Base-by-base conservation (phyloP, 2,113 vertebrate genomes). In the Isurus oxyrinchus region DNA sequence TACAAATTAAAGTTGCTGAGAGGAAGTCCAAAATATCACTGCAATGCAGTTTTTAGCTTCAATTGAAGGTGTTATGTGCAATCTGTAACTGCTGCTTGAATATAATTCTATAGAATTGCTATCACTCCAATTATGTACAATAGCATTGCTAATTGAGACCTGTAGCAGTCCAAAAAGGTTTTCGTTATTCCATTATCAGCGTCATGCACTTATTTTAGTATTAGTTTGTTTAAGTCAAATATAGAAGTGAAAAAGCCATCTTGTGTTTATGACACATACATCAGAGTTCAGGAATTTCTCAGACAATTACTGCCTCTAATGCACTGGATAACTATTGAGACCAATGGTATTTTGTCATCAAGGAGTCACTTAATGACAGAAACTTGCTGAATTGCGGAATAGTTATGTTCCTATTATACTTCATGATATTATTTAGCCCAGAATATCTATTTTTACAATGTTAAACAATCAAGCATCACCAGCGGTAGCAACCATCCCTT, bases 41-140 rank as follows among this genome's bases (percentile, higher is more conserved):
- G 63, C 94, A 69, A 13, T 72, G 94, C 35, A 49, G 40, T 69
- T 95, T 95, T 91, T 91, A n/a, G 88, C 27, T 91, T 69, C 1
- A 35, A 27, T 95, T 40, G 94, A 69, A 69, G 63, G 44, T 23
- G 7, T 66, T 40, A 44, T 66, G n/a, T 95, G 16, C 40, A 95
- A 69, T 53, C 63, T 63, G n/a, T 14, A 94, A 94, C n/a, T 49
- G 44, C 21, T 13, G 40, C 44, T 69, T 69, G 94, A 95, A 67
- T 7, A 69, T 95, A 95, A 69, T 69, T 44, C 16, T 49, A 49
- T 13, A 49, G 66, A 49, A 95, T 69, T 61, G 55, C 88, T 93
- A 93, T n/a, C 88, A 61, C 69, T 95, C 4, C 40, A 95, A 95
- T 69, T 95, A 95, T 49, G 31, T 95, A 23, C 40, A 44, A 66